phyloP scores from a whole-genome alignment of 2,888 invertebrate genomes.

The Pristionchus japonicus region DNA sequence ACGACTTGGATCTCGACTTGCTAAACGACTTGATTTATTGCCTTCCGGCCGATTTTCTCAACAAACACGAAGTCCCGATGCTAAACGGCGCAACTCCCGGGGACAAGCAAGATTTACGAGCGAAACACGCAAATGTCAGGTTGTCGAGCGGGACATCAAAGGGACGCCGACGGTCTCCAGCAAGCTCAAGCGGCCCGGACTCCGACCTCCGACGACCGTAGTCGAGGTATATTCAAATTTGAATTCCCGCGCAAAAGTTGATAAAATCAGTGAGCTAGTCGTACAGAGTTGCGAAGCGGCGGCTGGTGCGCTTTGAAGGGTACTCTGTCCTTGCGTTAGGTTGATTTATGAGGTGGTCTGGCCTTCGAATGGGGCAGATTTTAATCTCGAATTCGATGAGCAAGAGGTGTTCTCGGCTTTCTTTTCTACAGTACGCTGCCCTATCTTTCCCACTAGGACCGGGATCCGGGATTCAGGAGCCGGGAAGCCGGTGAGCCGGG shows the following conservation, averaged over 20 bases:
- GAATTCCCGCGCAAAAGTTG: neutral
- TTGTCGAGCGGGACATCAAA: too few relatives aligned
- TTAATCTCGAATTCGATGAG: neutral
- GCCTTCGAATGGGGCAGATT: neutral
- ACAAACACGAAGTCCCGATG: constrained; percentile 15
- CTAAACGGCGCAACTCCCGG: neutral
- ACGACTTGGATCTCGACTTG: too few relatives aligned
- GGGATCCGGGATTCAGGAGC: too few relatives aligned
- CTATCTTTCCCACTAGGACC: too few relatives aligned
- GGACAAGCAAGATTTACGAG: neutral
- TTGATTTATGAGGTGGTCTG: neutral
- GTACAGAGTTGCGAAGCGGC: constrained; percentile 19
- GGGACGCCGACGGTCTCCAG: neutral
- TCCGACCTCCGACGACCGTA: neutral
- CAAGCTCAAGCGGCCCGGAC: constrained; percentile 19
- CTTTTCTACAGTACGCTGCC: too few relatives aligned
- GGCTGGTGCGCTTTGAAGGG: neutral
- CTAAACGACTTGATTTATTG: too few relatives aligned
- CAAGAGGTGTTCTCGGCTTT: too few relatives aligned
- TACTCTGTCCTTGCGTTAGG: neutral
- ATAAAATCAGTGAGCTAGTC: constrained; percentile 14
- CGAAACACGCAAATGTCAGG: neutral
- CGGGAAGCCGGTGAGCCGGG: too few relatives aligned
- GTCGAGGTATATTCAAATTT: constrained; percentile 13
- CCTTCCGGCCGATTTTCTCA: neutral